Conservation (phyloP, 2,888 invertebrate genomes). For the Pammene aurita region DNA sequence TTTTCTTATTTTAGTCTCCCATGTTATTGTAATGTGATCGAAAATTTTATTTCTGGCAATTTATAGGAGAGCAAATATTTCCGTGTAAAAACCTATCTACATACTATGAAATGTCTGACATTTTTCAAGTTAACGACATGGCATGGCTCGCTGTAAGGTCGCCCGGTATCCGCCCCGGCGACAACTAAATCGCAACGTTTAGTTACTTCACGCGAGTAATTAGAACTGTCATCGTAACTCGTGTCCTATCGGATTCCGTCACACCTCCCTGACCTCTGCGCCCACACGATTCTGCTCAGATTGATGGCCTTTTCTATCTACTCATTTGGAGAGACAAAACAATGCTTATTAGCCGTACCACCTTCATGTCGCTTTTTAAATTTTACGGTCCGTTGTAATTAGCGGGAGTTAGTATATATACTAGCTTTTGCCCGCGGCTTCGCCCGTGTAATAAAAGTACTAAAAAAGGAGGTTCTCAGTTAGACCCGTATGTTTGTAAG, state of each 20-base stretch:
- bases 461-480: too few species aligned
- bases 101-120: slow-evolving; percentile 1
- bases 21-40: background rate
- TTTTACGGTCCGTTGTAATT: background rate
- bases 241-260: slow-evolving; percentile 49
- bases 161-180: slow-evolving; percentile 21
- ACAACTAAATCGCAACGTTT: slow-evolving; percentile 56
- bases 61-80: too few species aligned
- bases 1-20: background rate
- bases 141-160: slow-evolving; percentile 28
- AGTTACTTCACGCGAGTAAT: slow-evolving; percentile 59
- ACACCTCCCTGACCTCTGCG: slow-evolving; percentile 53
- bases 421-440: too few species aligned
- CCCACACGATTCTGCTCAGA: slow-evolving; percentile 40
- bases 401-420: background rate
- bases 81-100: too few species aligned
- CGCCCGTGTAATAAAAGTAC: too few species aligned
- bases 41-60: background rate
- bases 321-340: slow-evolving; percentile 31
- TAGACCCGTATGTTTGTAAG: too few species aligned
- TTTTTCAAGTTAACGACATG: slow-evolving; percentile 19
- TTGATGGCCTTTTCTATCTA: slow-evolving; percentile 49
- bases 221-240: slow-evolving; percentile 56
- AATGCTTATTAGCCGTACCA: slow-evolving; percentile 33
- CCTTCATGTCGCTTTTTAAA: background rate